Percentiles rank a stretch among this genome's conserved stretches.
These are phyloP conservation scores for Melanerpes formicivorus DNA, from an alignment of 2,113 vertebrate genomes.

Conservation along the genomic window DNA sequence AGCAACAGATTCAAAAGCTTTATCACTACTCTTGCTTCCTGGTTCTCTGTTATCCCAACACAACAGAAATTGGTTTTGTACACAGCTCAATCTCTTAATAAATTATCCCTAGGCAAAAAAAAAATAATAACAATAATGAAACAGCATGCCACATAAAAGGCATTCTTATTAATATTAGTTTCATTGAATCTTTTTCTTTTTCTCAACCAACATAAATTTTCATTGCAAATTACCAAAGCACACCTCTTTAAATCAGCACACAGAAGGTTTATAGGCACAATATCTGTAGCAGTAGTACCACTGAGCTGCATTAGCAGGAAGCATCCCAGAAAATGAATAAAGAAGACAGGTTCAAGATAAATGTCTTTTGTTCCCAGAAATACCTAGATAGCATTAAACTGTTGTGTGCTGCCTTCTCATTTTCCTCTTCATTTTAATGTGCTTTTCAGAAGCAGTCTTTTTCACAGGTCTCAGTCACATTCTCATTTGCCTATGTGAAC, in stretches of 20 bases:
- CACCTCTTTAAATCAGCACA: neutral
- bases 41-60: neutral
- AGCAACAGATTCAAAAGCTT: neutral
- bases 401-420: neutral
- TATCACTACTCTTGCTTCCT: neutral
- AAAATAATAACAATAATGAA: neutral
- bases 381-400: slow-evolving; percentile 4
- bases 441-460: neutral
- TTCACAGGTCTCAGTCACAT: neutral
- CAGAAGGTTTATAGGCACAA: slow-evolving; percentile 32
- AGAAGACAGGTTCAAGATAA: slow-evolving; percentile 18
- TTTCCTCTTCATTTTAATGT: neutral
- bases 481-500: neutral
- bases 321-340: slow-evolving; percentile 30
- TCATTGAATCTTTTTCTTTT: slow-evolving; percentile 16
- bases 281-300: slow-evolving; percentile 14
- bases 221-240: neutral
- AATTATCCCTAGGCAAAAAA: neutral
- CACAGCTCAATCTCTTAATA: neutral
- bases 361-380: slow-evolving; percentile 38
- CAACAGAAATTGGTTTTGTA: neutral
- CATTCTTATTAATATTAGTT: slow-evolving; percentile 27
- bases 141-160: neutral
- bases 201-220: slow-evolving; percentile 5
- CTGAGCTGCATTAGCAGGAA: slow-evolving; percentile 32